Evolutionary conservation across 1,140 invertebrate genomes (phyloP), one percentile per base, ranked within the genome.

Genomic region (Trachymyrmex cornetzi): DNA sequence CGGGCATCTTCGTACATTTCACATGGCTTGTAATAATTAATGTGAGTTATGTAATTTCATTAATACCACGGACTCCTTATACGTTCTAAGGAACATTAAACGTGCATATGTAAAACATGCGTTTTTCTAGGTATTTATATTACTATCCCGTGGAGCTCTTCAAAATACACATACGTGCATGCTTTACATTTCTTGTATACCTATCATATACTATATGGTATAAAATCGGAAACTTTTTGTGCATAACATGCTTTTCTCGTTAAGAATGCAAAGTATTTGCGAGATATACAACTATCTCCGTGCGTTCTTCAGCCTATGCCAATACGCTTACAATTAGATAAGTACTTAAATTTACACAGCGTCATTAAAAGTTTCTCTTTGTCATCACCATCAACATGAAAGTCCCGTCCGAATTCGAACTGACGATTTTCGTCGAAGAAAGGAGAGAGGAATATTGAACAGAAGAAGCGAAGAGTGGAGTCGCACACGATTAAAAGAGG

Each of bases 401-500:
- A 80, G 19, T 9, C 12, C 19, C 66, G 19, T 48, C 19, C 27
- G 24, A 63, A 79, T 64, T 66, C 14, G 27, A 38, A 59, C 53
- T 48, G 30, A 24, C 38, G 44, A 75, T 61, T 72, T 22, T 24
- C 53, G 67, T 24, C n/a, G n/a, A 57, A 12, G 77, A 74, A 50
- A 24, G 16, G 66, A 50, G 66, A 50, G 66, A 16, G 22, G 24
- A 50, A 50, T 22, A 34, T 16, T 6, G 12, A 22, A 48, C 38
- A 9, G 22, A 14, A 24, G 66, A 50, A 6, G 66, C 14, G 38
- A 69, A 50, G 66, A 69, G 22, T 1, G 4, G 4, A 50, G 57
- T 16, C 67, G 71, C 16, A 50, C 75, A 72, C 90, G 89, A 90
- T 92, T 91, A 90, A 93, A 64, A 61, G 86, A 75, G 69, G 53